Base-by-base conservation (phyloP, 2,888 invertebrate species). In the Harmothoe impar region DNA sequence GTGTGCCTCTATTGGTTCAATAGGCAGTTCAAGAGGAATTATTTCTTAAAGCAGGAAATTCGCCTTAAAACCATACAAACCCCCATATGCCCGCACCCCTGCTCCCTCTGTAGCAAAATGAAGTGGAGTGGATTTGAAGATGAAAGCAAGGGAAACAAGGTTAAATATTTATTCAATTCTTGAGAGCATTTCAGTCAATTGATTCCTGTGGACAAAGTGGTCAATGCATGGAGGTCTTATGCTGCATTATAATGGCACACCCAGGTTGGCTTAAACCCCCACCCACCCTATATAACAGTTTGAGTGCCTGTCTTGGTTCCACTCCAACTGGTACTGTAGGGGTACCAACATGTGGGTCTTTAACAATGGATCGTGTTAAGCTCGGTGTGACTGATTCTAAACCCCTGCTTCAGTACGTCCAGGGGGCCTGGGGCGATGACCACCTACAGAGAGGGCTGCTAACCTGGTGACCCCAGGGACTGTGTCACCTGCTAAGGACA, bases 161-260 rank as follows among this genome's bases (percentile, higher is more conserved):
- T 62, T 62, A 62, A 62, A 62, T 62, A 62, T 62, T 62, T 62
- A 62, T n/a, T 62, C 62, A 62, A 62, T n/a, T 20, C 62, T 62
- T 20, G 62, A n/a, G 62, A n/a, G 20, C 62, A 62, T 62, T 62
- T 62, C n/a, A n/a, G 20, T 62, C 23, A n/a, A 62, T 62, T 62
- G 62, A 62, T 12, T 62, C 20, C 62, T n/a, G 62, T n/a, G 62
- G 7, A 62, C 43, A 62, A n/a, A 62, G 62, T 62, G 15, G 62
- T 5, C 62, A 20, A 62, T n/a, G 20, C 12, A 62, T 3, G 20
- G 62, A n/a, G 62, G 62, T 20, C 62, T n/a, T 15, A 62, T 20
- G n/a, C 7, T 62, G 62, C 43, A 3, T 62, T 20, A 20, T 62
- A 62, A n/a, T 5, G 62, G 62, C 3, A n/a, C 20, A n/a, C 43